A percentile compares a stretch with the other conserved stretches of the same genome.
phyloP scores from a whole-genome alignment of 2,888 invertebrate species.

The Eustalomyia histrio region DNA sequence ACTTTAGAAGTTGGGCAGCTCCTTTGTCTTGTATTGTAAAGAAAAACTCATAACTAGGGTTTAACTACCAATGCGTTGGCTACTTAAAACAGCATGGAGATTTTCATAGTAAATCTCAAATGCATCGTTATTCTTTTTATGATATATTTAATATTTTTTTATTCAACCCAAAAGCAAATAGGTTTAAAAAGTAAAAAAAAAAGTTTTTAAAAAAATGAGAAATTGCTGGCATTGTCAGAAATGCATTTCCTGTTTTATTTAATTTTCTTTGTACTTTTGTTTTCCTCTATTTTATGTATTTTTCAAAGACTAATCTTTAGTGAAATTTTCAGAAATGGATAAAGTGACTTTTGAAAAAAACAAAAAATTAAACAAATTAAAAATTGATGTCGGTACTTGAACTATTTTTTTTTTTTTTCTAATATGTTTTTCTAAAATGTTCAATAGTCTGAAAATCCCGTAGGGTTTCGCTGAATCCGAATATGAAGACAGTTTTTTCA shows the following conservation, averaged over 20 bases:
- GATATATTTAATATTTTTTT: conserved; percentile 12
- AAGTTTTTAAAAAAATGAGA: conserved; percentile 5
- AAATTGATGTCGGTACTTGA: too few relatives aligned
- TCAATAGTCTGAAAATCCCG: too few relatives aligned
- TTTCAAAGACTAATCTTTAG: not conserved
- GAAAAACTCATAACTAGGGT: conserved; percentile 1
- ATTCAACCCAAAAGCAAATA: not conserved
- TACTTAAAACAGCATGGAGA: conserved; percentile 21
- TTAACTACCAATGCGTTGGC: conserved; percentile 8
- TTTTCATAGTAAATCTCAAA: conserved; percentile 44
- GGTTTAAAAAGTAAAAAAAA: not conserved
- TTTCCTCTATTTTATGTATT: not conserved
- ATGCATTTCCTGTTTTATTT: conserved; percentile 46
- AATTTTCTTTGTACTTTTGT: conserved; percentile 1
- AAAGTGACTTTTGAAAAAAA: not conserved
- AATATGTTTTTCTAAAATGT: too few relatives aligned
- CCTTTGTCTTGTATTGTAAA: conserved; percentile 34
- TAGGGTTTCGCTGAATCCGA: too few relatives aligned
- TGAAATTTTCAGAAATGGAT: not conserved
- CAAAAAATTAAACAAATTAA: not conserved
- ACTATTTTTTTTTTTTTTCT: too few relatives aligned
- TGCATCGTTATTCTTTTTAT: conserved; percentile 32
- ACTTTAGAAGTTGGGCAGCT: not conserved
- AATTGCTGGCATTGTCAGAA: conserved; percentile 47
- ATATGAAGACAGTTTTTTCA: too few relatives aligned